A percentile compares a stretch with the other conserved stretches of the same genome.
phyloP scores from a whole-genome alignment of 2,888 invertebrate genomes.

The Sphecodes monilicornis region DNA sequence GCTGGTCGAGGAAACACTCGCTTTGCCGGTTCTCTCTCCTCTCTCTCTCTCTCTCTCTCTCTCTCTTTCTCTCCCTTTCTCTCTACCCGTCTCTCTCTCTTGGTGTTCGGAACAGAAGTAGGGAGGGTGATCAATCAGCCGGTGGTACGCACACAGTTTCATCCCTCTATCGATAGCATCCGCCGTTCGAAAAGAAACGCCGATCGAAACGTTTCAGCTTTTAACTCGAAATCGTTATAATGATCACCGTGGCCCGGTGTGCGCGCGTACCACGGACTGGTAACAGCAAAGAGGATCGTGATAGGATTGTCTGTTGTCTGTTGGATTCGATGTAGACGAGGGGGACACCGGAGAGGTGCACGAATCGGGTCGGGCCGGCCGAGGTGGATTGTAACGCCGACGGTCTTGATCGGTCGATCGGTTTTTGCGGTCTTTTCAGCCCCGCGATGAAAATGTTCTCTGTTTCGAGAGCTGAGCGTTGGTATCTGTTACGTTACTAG shows the following conservation, averaged over 20 bases:
- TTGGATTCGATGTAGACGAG: constrained; percentile 17
- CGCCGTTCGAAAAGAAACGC: constrained; percentile 45
- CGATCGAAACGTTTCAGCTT: constrained; percentile 54
- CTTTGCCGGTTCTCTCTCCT: constrained; percentile 30
- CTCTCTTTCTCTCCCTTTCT: not conserved
- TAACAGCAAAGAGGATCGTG: constrained; percentile 34
- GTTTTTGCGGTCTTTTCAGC: constrained; percentile 35
- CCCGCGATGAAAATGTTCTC: constrained; percentile 17
- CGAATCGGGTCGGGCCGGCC: not conserved
- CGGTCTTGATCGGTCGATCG: constrained; percentile 37
- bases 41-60: constrained; percentile 1
- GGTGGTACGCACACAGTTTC: constrained; percentile 50
- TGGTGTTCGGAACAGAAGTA: constrained; percentile 36
- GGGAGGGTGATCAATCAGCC: constrained; percentile 77
- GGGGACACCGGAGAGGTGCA: not conserved
- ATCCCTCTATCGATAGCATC: constrained; percentile 30
- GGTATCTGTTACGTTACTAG: constrained; percentile 1
- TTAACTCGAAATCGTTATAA: constrained; percentile 52
- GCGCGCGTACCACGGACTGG: constrained; percentile 19
- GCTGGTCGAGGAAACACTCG: constrained; percentile 54
- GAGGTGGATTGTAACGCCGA: constrained; percentile 18
- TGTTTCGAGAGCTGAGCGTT: not conserved
- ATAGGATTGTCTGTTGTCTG: constrained; percentile 47
- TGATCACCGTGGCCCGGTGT: constrained; percentile 33
- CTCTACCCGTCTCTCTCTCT: not conserved